Evolutionary conservation across 2,888 invertebrate species (phyloP).

Genomic region (Epistrophe grossulariae): DNA sequence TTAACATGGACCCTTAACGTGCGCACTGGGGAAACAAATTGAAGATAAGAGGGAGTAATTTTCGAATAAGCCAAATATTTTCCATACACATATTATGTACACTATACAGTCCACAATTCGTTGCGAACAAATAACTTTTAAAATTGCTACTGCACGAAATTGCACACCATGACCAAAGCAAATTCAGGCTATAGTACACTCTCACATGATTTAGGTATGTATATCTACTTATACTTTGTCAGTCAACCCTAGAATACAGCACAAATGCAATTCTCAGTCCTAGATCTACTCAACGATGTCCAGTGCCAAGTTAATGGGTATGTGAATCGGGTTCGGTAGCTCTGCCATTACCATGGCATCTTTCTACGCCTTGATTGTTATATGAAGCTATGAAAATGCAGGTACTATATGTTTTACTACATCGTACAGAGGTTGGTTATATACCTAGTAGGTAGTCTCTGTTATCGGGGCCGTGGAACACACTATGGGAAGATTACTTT

Average conservation of each 20-base stretch:
- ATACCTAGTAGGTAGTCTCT: too few relatives aligned
- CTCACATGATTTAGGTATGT: not conserved
- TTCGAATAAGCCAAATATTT: conserved; percentile 19
- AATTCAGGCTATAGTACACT: not conserved
- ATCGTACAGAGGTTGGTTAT: not conserved
- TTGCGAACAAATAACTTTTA: conserved; percentile 60
- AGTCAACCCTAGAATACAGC: conserved; percentile 27
- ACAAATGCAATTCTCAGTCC: conserved; percentile 49
- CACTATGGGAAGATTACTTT: conserved; percentile 58
- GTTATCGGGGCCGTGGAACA: conserved; percentile 33
- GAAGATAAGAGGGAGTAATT: not conserved
- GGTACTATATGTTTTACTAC: conserved; percentile 23
- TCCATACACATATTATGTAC: not conserved
- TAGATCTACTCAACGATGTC: conserved; percentile 50
- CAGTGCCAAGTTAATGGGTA: conserved; percentile 23
- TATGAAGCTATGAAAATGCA: conserved; percentile 34
- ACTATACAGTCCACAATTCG: conserved; percentile 38
- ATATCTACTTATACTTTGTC: conserved; percentile 12
- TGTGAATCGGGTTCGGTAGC: conserved; percentile 30
- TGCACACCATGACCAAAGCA: conserved; percentile 60
- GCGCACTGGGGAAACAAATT: not conserved
- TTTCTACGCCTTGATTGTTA: conserved; percentile 32
- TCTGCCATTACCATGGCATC: conserved; percentile 18
- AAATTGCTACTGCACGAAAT: conserved; percentile 65
- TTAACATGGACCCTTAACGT: too few relatives aligned